Conservation (phyloP, 2,888 invertebrate genomes). For the Hecatera dysodea region DNA sequence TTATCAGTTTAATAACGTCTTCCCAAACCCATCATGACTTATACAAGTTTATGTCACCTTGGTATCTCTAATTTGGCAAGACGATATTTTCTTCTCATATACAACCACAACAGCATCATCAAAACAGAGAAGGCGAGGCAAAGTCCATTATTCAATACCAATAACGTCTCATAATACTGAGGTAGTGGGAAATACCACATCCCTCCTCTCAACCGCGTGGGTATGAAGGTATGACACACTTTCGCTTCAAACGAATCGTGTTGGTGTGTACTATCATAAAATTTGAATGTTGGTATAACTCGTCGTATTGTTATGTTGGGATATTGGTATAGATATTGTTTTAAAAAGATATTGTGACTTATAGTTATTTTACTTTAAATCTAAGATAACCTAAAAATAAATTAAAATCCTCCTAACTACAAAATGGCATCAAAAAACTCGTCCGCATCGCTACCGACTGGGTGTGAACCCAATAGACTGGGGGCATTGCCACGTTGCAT, state of each 20-base stretch:
- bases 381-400: too few species aligned
- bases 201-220: constrained; percentile 75
- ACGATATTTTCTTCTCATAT: background rate
- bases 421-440: too few species aligned
- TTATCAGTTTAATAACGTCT: background rate
- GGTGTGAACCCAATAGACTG: too few species aligned
- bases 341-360: too few species aligned
- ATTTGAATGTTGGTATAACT: constrained; percentile 65
- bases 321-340: too few species aligned
- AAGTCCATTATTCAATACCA: constrained; percentile 59
- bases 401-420: too few species aligned
- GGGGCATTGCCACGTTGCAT: too few species aligned
- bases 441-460: too few species aligned
- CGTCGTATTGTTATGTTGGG: constrained; percentile 45
- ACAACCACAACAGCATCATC: background rate
- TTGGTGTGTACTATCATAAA: constrained; percentile 62
- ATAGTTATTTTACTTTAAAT: too few species aligned
- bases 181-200: constrained; percentile 75
- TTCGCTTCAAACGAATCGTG: constrained; percentile 77
- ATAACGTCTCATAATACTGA: constrained; percentile 54
- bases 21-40: too few species aligned
- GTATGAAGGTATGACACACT: constrained; percentile 84
- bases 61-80: background rate
- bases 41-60: background rate
- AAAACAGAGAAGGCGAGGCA: constrained; percentile 1